These are phyloP conservation scores for Tetrax tetrax DNA, from an alignment of 2,113 vertebrate species.

Conservation along the genomic window DNA sequence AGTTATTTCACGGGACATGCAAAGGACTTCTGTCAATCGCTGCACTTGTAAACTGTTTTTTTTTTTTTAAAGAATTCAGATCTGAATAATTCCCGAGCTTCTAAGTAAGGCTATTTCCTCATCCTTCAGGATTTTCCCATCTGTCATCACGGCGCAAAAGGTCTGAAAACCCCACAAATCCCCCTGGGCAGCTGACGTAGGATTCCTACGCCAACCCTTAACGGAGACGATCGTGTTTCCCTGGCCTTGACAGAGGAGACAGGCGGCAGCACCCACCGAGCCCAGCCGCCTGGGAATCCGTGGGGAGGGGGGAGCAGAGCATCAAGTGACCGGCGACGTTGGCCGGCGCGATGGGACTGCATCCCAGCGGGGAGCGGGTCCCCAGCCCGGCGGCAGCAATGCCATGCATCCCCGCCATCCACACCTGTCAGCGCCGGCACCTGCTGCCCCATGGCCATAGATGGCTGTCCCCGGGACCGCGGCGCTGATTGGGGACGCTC, in stretches of 20 bases:
- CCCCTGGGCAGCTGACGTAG: neutral
- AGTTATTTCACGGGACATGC: neutral
- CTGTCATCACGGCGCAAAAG: neutral
- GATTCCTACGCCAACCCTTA: constrained; percentile 9
- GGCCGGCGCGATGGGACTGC: neutral
- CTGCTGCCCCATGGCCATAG: constrained; percentile 84
- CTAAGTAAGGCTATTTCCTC: constrained; percentile 3
- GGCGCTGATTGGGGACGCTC: constrained; percentile 21
- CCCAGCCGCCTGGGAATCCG: constrained; percentile 42
- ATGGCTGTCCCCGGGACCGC: constrained; percentile 67
- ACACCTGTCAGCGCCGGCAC: constrained; percentile 80
- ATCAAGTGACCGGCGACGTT: constrained; percentile 71
- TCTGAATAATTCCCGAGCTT: neutral
- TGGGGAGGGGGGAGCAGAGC: neutral
- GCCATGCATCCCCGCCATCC: constrained; percentile 77
- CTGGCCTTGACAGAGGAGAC: neutral
- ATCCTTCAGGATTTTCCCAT: neutral
- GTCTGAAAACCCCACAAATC: neutral
- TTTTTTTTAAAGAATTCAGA: neutral
- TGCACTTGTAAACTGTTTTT: neutral
- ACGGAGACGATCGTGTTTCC: constrained; percentile 36
- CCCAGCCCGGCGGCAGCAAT: constrained; percentile 62
- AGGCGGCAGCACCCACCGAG: constrained; percentile 11
- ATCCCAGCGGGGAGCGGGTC: neutral
- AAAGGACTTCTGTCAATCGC: neutral